These are phyloP conservation scores for Metallyticus violacea DNA, from an alignment of 2,888 invertebrate genomes.

Conservation along the genomic window DNA sequence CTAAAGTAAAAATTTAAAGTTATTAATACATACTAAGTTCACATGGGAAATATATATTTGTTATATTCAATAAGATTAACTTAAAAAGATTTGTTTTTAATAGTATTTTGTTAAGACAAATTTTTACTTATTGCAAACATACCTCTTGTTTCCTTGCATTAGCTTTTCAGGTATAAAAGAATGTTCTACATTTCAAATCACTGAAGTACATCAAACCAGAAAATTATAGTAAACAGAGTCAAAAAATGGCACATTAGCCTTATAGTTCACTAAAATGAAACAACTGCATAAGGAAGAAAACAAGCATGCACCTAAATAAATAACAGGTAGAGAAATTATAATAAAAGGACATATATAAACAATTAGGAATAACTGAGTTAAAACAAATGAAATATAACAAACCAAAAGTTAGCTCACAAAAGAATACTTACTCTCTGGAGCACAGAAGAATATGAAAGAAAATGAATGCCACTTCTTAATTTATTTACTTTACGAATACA, in stretches of 20 bases:
- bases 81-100: no score
- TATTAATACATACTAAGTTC: no score
- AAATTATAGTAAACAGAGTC: neutral
- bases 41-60: no score
- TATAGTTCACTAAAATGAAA: neutral
- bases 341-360: neutral
- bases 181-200: neutral
- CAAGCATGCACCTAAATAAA: neutral
- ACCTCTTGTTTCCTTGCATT: neutral
- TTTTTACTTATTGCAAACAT: neutral
- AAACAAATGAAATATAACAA: neutral
- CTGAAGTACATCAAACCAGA: neutral
- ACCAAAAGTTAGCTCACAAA: no score
- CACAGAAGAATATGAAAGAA: no score
- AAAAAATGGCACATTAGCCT: neutral
- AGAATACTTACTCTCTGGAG: neutral
- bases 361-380: neutral
- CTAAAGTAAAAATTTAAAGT: no score
- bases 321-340: neutral
- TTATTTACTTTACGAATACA: neutral
- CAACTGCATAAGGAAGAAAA: neutral
- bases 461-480: neutral
- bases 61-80: no score
- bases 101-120: no score
- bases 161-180: neutral